phyloP scores from a whole-genome alignment of 2,888 invertebrate genomes.

The Temnothorax unifasciatus region DNA sequence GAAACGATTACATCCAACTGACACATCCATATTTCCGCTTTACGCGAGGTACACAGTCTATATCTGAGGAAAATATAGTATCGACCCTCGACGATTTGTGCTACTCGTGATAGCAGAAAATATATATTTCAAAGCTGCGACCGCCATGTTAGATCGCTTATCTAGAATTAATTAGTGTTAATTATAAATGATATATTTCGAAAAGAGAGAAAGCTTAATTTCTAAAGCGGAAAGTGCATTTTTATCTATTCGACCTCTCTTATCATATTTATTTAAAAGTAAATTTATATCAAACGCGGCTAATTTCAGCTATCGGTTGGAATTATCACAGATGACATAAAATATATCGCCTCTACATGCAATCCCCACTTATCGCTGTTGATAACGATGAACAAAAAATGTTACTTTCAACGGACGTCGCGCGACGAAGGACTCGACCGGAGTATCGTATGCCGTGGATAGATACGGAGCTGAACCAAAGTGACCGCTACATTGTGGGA shows the following conservation, averaged over 20 bases:
- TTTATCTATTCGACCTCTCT: not conserved
- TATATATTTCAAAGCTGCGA: not conserved
- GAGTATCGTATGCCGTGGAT: slow-evolving; percentile 58
- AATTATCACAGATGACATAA: not conserved
- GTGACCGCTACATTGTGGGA: slow-evolving; percentile 73
- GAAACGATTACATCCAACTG: slow-evolving; percentile 1
- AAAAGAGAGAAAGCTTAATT: not conserved
- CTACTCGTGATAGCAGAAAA: slow-evolving; percentile 1
- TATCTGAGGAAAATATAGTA: not conserved
- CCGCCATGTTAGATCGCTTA: not conserved
- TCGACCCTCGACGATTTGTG: not conserved
- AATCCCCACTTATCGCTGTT: not conserved
- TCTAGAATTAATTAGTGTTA: not conserved
- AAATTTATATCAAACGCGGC: not conserved
- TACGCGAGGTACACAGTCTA: not conserved
- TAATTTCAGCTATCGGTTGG: not conserved
- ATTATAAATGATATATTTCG: not conserved
- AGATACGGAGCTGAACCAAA: slow-evolving; percentile 49
- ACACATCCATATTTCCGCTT: slow-evolving; percentile 20
- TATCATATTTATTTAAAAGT: not conserved
- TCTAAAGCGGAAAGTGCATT: not conserved
- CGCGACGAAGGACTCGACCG: slow-evolving; percentile 53
- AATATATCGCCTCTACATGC: not conserved
- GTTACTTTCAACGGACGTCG: not conserved
- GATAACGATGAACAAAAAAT: not conserved